Evolutionary conservation across 2,888 invertebrate genomes (phyloP).

Genomic region (Ormyrus pomaceus): DNA sequence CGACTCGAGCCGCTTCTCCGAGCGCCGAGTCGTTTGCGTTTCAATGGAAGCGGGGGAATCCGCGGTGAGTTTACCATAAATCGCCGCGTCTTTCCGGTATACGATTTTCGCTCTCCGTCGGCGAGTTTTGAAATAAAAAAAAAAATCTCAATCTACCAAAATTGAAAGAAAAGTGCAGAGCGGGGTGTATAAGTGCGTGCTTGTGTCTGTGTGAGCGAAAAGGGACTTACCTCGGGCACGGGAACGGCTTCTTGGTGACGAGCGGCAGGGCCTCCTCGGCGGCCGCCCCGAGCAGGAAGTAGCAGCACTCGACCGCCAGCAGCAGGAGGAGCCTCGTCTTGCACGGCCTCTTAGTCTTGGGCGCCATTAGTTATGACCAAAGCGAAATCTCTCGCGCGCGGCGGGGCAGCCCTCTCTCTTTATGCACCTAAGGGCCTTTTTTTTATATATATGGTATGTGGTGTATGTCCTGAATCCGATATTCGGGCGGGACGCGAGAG

Average conservation of each 20-base stretch:
- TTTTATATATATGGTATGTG: background rate
- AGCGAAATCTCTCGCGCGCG: background rate
- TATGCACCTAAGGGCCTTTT: background rate
- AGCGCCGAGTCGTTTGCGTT: slow-evolving; percentile 2
- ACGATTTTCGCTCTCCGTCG: no score
- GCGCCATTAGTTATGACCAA: slow-evolving; percentile 60
- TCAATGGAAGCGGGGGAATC: no score
- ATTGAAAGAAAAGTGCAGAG: no score
- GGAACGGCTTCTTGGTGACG: slow-evolving; percentile 64
- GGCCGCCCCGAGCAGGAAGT: background rate
- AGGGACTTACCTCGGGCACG: slow-evolving; percentile 71
- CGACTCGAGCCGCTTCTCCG: background rate
- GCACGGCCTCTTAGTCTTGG: slow-evolving; percentile 51
- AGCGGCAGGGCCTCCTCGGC: slow-evolving; percentile 39
- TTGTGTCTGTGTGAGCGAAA: background rate
- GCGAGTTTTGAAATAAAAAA: no score
- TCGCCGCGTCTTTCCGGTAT: no score
- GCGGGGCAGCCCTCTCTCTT: background rate
- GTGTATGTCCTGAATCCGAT: background rate
- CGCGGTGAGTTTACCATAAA: no score
- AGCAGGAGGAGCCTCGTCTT: slow-evolving; percentile 48
- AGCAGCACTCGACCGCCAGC: slow-evolving; percentile 58
- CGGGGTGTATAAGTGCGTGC: no score
- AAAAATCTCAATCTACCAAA: no score
- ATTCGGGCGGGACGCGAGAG: no score